These are phyloP conservation scores for Calycopis cecrops DNA, from an alignment of 1,140 invertebrate species.

Conservation along the genomic window DNA sequence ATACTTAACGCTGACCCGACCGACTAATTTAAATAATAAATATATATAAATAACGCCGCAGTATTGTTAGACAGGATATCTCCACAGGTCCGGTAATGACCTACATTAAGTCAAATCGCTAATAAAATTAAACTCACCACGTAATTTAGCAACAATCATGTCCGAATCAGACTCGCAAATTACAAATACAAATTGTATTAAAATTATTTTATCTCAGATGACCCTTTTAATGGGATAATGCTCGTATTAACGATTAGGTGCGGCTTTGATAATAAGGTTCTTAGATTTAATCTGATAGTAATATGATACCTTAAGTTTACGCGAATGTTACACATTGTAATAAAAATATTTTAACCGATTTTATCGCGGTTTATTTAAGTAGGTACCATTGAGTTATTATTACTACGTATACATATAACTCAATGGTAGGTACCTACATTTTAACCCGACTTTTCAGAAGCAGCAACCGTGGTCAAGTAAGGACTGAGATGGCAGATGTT, in stretches of 20 bases:
- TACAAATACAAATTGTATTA: conserved; percentile 41
- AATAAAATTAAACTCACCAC: conserved; percentile 63
- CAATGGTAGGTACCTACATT: too few relatives aligned
- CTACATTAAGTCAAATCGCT: conserved; percentile 59
- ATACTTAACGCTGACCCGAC: conserved; percentile 55
- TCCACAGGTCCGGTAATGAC: conserved; percentile 49
- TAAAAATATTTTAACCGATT: too few relatives aligned
- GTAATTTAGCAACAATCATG: conserved; percentile 62
- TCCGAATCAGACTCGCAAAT: conserved; percentile 51
- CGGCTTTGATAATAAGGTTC: too few relatives aligned
- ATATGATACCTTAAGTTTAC: too few relatives aligned
- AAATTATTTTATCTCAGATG: conserved; percentile 36
- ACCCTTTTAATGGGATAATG: conserved; percentile 30
- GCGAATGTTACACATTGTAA: too few relatives aligned
- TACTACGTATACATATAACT: too few relatives aligned
- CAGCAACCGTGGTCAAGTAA: too few relatives aligned
- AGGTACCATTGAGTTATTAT: too few relatives aligned
- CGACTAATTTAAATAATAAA: conserved; percentile 71
- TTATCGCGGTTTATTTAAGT: too few relatives aligned
- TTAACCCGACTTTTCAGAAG: too few relatives aligned
- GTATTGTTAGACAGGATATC: conserved; percentile 48
- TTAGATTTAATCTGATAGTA: too few relatives aligned
- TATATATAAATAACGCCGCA: conserved; percentile 66
- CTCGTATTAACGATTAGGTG: conserved; percentile 10
- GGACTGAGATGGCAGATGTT: too few relatives aligned